Evolutionary conservation across 2,113 vertebrate genomes (phyloP), one percentile per base, ranked within the genome.

Genomic region (Pipa parva): DNA sequence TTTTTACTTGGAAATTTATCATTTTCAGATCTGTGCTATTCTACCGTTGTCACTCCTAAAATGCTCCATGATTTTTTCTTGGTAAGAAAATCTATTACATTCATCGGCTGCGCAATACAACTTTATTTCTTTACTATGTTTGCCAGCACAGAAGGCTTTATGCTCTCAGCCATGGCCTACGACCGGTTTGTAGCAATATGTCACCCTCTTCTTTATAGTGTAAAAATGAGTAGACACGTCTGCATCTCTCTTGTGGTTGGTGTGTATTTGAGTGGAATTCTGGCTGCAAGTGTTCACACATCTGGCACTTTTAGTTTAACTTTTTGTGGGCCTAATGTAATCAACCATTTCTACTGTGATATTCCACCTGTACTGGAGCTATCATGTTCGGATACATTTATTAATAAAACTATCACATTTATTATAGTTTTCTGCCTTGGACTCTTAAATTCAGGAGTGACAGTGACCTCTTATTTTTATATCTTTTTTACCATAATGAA

Each of bases 271-370:
- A 45, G 57, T 13, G 66, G 66, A 12, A 45, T 70, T 4, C 59
- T 50, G 21, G 61, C 58, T 54, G 48, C 57, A 24, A 25, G 25
- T 6, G 31, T 70, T 29, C 57, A 70, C 37, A 54, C 57, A n/a
- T 54, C 33, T 2, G 52, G 46, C 33, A 70, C 66, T 24, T 42
- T 70, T 5, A 46, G 20, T 31, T 61, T 70, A 22, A 18, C 28
- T 7, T 70, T 70, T 59, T 70, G 66, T 45, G 66, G 66, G 31
- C 66, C 66, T 22, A 70, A 70, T 46, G 21, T 45, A 3, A 61
- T 70, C 37, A 70, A 70, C 36, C 66, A 70, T 29, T 70, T 61
- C 48, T 70, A 61, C 20, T 70, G 66, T 54, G 66, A 70, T 18
- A 70, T 70, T 13, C 56, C 57, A 45, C 66, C 66, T 10, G 18